Evolutionary conservation across 2,113 vertebrate species (phyloP).

Genomic region (Nerophis ophidion): DNA sequence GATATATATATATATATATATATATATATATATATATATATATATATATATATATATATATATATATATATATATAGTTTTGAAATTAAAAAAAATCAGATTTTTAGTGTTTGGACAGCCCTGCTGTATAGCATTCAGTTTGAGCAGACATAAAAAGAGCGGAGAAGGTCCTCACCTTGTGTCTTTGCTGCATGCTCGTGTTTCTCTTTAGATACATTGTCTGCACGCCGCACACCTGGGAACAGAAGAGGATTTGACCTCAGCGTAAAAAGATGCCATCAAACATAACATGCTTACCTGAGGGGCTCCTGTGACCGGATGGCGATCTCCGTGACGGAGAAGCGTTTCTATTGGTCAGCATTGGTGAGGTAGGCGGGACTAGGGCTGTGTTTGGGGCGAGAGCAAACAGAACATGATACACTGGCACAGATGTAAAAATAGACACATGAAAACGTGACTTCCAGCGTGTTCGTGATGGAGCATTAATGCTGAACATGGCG

Average conservation of each 20-base stretch:
- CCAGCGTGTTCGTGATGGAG: not conserved
- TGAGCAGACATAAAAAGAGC: too few species aligned
- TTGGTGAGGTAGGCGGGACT: slow-evolving; percentile 30
- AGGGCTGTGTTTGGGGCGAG: slow-evolving; percentile 29
- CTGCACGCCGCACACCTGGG: slow-evolving; percentile 55
- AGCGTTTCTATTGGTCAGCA: slow-evolving; percentile 21
- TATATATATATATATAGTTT: too few species aligned
- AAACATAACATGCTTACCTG: slow-evolving; percentile 37
- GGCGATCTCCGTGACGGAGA: slow-evolving; percentile 45
- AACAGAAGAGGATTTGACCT: not conserved
- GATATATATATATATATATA: too few species aligned
- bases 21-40: too few species aligned
- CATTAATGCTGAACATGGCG: not conserved
- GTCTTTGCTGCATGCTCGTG: slow-evolving; percentile 79
- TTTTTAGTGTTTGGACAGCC: too few species aligned
- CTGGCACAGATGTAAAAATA: not conserved
- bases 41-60: too few species aligned
- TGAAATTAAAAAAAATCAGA: too few species aligned
- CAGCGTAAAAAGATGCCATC: too few species aligned
- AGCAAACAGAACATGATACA: slow-evolving; percentile 26
- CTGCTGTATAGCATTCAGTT: too few species aligned
- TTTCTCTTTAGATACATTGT: slow-evolving; percentile 76
- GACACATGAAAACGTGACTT: slow-evolving; percentile 8
- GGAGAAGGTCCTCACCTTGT: slow-evolving; percentile 60
- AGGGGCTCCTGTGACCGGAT: slow-evolving; percentile 33